Evolutionary conservation across 2,888 invertebrate species (phyloP).

Genomic region (Scrobipalpa costella): DNA sequence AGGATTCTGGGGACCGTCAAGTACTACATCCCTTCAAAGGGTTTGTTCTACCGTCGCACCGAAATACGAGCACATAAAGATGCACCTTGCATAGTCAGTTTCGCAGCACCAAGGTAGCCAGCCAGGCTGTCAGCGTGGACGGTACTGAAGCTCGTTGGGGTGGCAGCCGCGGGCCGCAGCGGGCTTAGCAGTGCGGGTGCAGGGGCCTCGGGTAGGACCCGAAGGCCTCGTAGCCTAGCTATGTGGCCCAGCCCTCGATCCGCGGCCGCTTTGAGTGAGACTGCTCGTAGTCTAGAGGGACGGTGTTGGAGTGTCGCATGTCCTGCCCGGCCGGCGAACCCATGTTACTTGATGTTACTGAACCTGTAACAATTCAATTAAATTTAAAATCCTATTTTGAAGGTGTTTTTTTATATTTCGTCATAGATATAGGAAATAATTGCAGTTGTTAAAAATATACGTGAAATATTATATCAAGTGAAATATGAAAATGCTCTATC

Average conservation of each 20-base stretch:
- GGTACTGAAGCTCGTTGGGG: slow-evolving; percentile 55
- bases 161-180: slow-evolving; percentile 41
- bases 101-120: slow-evolving; percentile 41
- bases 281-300: slow-evolving; percentile 79
- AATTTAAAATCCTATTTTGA: neutral
- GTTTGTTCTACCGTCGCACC: slow-evolving; percentile 32
- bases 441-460: too few relatives aligned
- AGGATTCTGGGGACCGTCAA: slow-evolving; percentile 40
- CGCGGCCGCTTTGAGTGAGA: slow-evolving; percentile 90
- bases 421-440: too few relatives aligned
- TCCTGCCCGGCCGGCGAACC: slow-evolving; percentile 85
- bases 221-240: slow-evolving; percentile 82
- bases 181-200: slow-evolving; percentile 75
- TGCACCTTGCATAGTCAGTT: slow-evolving; percentile 50
- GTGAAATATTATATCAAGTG: too few relatives aligned
- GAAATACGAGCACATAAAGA: slow-evolving; percentile 59
- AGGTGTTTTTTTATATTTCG: too few relatives aligned
- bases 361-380: slow-evolving; percentile 77
- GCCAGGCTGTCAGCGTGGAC: slow-evolving; percentile 20
- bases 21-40: slow-evolving; percentile 30
- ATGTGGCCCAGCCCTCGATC: slow-evolving; percentile 96
- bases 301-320: slow-evolving; percentile 70
- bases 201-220: slow-evolving; percentile 75
- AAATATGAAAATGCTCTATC: too few relatives aligned
- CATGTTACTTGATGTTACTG: slow-evolving; percentile 91